Evolutionary conservation across 1,140 invertebrate species (phyloP).

Genomic region (Drosophila prosaltans): DNA sequence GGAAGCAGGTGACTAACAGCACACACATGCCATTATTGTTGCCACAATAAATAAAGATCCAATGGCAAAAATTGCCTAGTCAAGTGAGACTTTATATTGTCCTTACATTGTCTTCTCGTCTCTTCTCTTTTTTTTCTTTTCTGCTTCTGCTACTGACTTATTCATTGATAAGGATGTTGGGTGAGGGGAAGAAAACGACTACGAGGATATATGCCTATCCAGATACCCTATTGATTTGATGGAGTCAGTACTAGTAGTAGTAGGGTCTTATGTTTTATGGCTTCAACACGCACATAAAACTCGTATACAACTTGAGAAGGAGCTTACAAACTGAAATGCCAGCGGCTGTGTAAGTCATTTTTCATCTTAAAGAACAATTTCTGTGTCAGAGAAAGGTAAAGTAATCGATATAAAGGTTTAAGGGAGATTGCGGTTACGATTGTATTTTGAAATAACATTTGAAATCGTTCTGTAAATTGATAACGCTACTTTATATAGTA

Average conservation of each 20-base stretch:
- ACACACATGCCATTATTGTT: constrained; percentile 40
- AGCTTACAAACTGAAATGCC: not conserved
- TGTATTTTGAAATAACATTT: not conserved
- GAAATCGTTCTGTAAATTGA: too few species aligned
- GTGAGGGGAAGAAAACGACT: too few species aligned
- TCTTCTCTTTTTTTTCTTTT: not conserved
- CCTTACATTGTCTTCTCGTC: constrained; percentile 20
- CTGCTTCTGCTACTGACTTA: constrained; percentile 35
- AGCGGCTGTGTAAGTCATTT: not conserved
- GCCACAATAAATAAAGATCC: constrained; percentile 51
- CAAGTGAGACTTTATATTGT: constrained; percentile 23
- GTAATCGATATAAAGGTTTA: not conserved
- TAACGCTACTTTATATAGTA: too few species aligned
- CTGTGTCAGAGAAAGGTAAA: not conserved
- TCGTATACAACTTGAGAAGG: not conserved
- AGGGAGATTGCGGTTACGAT: not conserved
- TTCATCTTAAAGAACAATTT: constrained; percentile 5
- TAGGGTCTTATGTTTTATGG: constrained; percentile 9
- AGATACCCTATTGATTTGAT: constrained; percentile 11
- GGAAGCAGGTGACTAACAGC: constrained; percentile 25
- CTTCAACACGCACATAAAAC: constrained; percentile 9
- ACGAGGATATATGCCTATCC: not conserved
- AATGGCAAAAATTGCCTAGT: constrained; percentile 49
- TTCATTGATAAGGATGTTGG: constrained; percentile 29
- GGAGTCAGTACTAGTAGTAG: not conserved